Base-by-base conservation (phyloP, 23 tunicate genomes). In the Halocynthia aurantium region DNA sequence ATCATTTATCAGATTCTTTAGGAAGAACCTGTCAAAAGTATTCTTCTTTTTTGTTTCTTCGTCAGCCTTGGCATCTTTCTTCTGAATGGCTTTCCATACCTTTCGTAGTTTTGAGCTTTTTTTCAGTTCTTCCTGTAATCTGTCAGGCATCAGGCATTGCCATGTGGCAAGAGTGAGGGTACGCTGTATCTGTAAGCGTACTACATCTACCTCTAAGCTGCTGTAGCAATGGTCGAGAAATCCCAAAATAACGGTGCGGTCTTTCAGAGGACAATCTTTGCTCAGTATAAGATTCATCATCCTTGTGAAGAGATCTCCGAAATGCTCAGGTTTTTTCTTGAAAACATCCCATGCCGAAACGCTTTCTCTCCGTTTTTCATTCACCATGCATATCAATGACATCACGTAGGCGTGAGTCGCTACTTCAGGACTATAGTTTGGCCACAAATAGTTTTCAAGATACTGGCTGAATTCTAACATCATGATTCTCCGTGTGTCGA, bases 371-470 rank as follows among this genome's bases (percentile, higher is more conserved):
- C 72, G 80, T 54, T 94, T 94, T 40, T 85, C 96, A 72, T 94
- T 94, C 50, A 94, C 85, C 91, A 94, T 88, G 55, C 94, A 88
- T 31, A 83, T 96, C 61, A 94, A 81, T 10, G 99, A 88, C 86
- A 94, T 81, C 10, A 88, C 78, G 73, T 72, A 82, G 10, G 81
- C 88, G 78, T 82, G 81, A 40, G 72, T 75, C 22, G 85, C 68
- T 7, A 52, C 53, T 31, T 78, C 82, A 6, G 91, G 82, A 31
- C 83, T 63, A 53, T 80, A 94, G 72, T 89, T 94, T 52, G 99
- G 99, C 99, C 99, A 94, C 50, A 94, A 81, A 85, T 94, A 94
- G 70, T 88, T 88, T 84, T 94, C 96, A 15, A 94, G 67, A 66
- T 88, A 94, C 53, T 82, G 88, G 57, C 95, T 88, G 73, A 94